Evolutionary conservation across 2,888 invertebrate species (phyloP).

Genomic region (Cyclophora punctaria): DNA sequence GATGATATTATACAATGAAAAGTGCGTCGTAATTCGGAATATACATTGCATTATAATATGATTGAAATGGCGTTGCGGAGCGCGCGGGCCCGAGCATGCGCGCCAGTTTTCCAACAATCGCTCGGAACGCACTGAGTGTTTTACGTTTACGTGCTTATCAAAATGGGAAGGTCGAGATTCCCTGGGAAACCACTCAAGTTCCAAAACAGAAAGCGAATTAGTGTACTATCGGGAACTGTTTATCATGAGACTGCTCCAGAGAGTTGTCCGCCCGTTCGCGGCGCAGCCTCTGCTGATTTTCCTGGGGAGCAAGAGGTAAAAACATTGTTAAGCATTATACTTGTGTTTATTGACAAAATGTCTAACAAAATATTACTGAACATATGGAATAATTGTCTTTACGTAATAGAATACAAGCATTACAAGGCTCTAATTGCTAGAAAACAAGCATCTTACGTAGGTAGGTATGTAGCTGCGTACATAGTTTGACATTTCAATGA

Average conservation of each 20-base stretch:
- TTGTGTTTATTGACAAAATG: constrained; percentile 18
- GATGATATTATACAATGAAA: constrained; percentile 56
- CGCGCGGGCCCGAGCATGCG: constrained; percentile 74
- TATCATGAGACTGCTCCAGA: constrained; percentile 67
- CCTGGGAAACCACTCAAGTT: constrained; percentile 92
- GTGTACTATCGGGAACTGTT: constrained; percentile 81
- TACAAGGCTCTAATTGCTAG: constrained; percentile 41
- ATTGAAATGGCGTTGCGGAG: constrained; percentile 74
- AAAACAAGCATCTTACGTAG: constrained; percentile 18
- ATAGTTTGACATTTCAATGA: constrained; percentile 55
- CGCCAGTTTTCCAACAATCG: constrained; percentile 67
- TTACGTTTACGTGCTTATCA: constrained; percentile 74
- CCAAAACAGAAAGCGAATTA: constrained; percentile 89
- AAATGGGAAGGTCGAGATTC: constrained; percentile 89
- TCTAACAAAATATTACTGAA: constrained; percentile 27
- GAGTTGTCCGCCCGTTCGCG: constrained; percentile 61
- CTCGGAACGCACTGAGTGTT: constrained; percentile 72
- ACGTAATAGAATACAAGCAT: constrained; percentile 58
- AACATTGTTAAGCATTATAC: constrained; percentile 29
- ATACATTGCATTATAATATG: constrained; percentile 65
- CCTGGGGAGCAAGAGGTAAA: constrained; percentile 71
- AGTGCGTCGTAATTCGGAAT: constrained; percentile 71
- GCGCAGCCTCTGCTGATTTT: constrained; percentile 62
- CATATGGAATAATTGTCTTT: constrained; percentile 56
- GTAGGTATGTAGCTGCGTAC: constrained; percentile 31